These are phyloP conservation scores for Petroica traversi DNA, from an alignment of 2,113 vertebrate species.

Conservation along the genomic window DNA sequence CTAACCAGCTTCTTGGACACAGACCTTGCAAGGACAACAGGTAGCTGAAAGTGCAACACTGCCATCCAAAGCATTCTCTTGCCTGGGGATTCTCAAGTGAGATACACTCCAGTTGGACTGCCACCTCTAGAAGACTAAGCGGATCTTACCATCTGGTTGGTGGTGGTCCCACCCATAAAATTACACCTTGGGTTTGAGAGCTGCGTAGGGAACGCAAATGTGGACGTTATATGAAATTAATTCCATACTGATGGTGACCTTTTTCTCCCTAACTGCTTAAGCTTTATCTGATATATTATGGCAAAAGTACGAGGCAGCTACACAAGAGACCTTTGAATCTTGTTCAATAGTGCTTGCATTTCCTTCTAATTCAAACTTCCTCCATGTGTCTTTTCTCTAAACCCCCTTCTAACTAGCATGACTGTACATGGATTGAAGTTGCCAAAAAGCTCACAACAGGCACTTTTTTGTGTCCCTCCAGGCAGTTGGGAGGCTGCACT, in stretches of 20 bases:
- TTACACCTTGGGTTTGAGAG: neutral
- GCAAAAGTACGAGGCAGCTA: neutral
- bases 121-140: neutral
- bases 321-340: neutral
- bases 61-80: neutral
- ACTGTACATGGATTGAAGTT: neutral
- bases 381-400: neutral
- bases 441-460: neutral
- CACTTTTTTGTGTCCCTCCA: neutral
- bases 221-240: neutral
- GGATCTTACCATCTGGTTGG: neutral
- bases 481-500: neutral
- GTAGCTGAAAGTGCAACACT: neutral
- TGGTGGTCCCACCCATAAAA: neutral
- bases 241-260: neutral
- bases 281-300: neutral
- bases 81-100: neutral
- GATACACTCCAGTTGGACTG: neutral
- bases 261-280: neutral
- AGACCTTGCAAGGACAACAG: neutral
- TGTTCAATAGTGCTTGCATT: neutral
- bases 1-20: neutral
- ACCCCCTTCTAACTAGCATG: neutral
- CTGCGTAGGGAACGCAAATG: fast-evolving
- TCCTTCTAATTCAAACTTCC: neutral